Evolutionary conservation across 2,113 vertebrate genomes (phyloP), one percentile per base, ranked within the genome.

Genomic region (Nanorana parkeri): DNA sequence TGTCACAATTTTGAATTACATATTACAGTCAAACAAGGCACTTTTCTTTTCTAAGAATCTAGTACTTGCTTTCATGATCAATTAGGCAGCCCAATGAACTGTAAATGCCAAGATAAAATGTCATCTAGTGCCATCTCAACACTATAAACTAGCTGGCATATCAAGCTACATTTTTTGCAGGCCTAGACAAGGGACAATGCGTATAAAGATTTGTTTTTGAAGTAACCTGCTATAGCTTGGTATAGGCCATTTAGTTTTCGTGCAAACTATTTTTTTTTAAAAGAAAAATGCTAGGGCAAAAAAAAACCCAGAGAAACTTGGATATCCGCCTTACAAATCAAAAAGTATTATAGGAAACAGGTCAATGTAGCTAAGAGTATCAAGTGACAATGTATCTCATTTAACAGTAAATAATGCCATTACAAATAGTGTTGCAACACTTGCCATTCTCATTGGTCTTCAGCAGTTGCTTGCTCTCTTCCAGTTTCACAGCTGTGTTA

Each of bases 391-490:
- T 16, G 11, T 32, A 26, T 19, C 3, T 75, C 29, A 61, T 75
- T 41, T 51, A n/a, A 29, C 36, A 77, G 10, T 56, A 56, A 32
- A 73, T 58, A 32, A 16, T n/a, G 11, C n/a, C 8, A 51, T 13
- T 47, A 77, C 15, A 65, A 67, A n/a, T 10, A 23, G 51, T 61
- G 52, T 41, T 79, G 47, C 13, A 79, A 81, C 63, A 72, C 63
- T 85, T 75, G 65, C 85, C 84, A 83, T 83, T 86, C 72, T 87
- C 85, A 71, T 84, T 88, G 15, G 3, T 13, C 78, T 86, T 84
- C 28, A 85, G 56, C 26, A 83, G 28, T 55, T 81, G n/a, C 60
- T 85, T 73, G 52, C 21, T 84, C 77, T 86, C 60, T 80, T 79
- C 80, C 52, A 86, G 16, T 76, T 85, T 84, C 56, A 80, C 69